Evolutionary conservation across 1,140 invertebrate genomes (phyloP), one percentile per base, ranked within the genome.

Genomic region (Monomorium pharaonis): DNA sequence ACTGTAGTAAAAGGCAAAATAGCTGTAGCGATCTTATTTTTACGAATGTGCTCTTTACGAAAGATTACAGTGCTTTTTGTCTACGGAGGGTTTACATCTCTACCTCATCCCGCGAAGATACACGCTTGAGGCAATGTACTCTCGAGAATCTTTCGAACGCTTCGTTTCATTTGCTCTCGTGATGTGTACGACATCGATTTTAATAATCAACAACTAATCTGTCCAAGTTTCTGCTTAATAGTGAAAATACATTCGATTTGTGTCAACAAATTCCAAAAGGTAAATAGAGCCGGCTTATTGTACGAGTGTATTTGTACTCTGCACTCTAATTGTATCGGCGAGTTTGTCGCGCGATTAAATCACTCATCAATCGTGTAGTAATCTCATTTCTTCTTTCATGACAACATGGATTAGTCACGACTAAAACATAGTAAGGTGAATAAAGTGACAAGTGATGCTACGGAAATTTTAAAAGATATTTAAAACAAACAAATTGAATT

Each of bases 141-240:
- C 65, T 81, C 65, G 77, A 72, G 30, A 80, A 49, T 80, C 76
- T 80, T 80, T 80, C 21, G 44, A 83, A 60, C 12, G 18, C 67
- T 83, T 83, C 67, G 51, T 83, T 81, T 56, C 63, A 51, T 81
- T 81, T 70, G 49, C 49, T 81, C n/a, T n/a, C 33, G 24, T 81
- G 49, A 51, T 51, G 65, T n/a, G n/a, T 81, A 81, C 77, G 10
- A 37, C 77, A 70, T 81, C 65, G 77, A 81, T 81, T 81, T 81
- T 72, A 58, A 58, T 83, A 83, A 24, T 72, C 67, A n/a, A 58
- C 78, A 72, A 27, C 78, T 83, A 72, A 1, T 81, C 78, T 78
- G 30, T 67, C 33, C 51, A 18, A 83, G 65, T 83, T 83, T 83
- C 78, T 51, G 49, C 65, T 83, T 83, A 70, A 75, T 75, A 60